Evolutionary conservation across 2,888 invertebrate genomes (phyloP).

Genomic region (Auanema sp.): DNA sequence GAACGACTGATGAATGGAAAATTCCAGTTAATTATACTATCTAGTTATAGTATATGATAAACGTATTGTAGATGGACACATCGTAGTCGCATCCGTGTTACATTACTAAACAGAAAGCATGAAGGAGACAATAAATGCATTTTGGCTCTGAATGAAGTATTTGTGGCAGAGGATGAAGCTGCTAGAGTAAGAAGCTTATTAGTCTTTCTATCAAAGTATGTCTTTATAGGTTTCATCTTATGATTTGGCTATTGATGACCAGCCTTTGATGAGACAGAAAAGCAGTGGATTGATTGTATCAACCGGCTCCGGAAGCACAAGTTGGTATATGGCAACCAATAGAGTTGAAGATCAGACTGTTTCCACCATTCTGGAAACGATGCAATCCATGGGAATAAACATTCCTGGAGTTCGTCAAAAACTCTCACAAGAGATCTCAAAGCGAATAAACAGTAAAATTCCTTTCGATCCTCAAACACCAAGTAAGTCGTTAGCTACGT

Average conservation of each 20-base stretch:
- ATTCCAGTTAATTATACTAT: slow-evolving; percentile 72
- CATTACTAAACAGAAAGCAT: slow-evolving; percentile 68
- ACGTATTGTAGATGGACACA: slow-evolving; percentile 75
- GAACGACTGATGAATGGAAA: slow-evolving; percentile 72
- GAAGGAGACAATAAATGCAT: slow-evolving; percentile 59
- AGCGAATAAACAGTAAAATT: slow-evolving; percentile 35
- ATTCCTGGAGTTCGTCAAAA: slow-evolving; percentile 21
- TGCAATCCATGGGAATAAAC: slow-evolving; percentile 34
- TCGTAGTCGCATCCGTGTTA: slow-evolving; percentile 85
- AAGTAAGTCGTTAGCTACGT: no score
- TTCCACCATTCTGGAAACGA: slow-evolving; percentile 30
- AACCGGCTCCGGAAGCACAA: slow-evolving; percentile 96
- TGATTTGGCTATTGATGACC: slow-evolving; percentile 71
- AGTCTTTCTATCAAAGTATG: background rate
- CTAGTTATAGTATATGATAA: background rate
- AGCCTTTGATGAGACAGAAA: slow-evolving; percentile 81
- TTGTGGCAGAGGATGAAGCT: slow-evolving; percentile 91
- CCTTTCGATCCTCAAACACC: slow-evolving; percentile 39
- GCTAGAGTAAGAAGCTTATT: slow-evolving; percentile 78
- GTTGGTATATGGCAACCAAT: slow-evolving; percentile 73
- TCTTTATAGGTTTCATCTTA: slow-evolving; percentile 33
- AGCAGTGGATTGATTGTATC: slow-evolving; percentile 93
- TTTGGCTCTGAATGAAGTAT: slow-evolving; percentile 94
- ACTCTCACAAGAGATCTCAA: slow-evolving; percentile 29
- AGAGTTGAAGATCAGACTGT: slow-evolving; percentile 35